Base-by-base conservation (phyloP, 2,888 invertebrate species). In the Tenthredo distinguenda region DNA sequence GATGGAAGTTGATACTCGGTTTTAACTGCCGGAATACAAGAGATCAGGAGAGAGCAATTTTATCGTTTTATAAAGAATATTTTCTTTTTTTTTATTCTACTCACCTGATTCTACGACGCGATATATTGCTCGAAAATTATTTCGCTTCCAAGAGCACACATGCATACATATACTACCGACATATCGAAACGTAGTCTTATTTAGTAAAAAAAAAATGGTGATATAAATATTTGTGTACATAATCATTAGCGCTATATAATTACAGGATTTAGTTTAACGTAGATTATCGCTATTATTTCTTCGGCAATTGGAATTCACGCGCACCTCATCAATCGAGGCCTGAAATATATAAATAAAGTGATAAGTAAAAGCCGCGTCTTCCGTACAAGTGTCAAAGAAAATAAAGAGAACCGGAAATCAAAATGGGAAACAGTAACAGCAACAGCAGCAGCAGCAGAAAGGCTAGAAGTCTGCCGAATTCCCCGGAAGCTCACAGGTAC, bases 401-500 rank as follows among this genome's bases (percentile, higher is more conserved):
- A 81, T 1, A n/a, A 37, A 58, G 43, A 43, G 0, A 65, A 40
- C n/a, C 15, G 40, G 10, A 7, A 65, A 65, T n/a, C 81, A 88
- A 87, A 87, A 93, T 92, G 92, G 92, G 92, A 86, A 93, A 92
- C 88, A 91, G 90, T 88, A 93, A 94, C 85, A 94, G 94, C 91
- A 93, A 94, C 89, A 94, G 94, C 90, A 94, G 92, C 90, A 94
- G 92, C 86, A 91, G 91, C 91, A 94, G 95, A 90, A 96, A 96
- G 91, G 96, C 95, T 77, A 94, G 97, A 92, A 97, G 97, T 93
- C 94, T 97, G 92, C 97, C 97, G 86, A 97, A 97, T 88, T 97
- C 97, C 85, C 97, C 96, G 90, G 96, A 96, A 95, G 96, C 96
- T 87, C 94, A 96, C 94, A 96, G 96, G 96, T 96, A 96, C 89